Evolutionary conservation across 2,888 invertebrate genomes (phyloP).

Genomic region (Tetragonula carbonaria): DNA sequence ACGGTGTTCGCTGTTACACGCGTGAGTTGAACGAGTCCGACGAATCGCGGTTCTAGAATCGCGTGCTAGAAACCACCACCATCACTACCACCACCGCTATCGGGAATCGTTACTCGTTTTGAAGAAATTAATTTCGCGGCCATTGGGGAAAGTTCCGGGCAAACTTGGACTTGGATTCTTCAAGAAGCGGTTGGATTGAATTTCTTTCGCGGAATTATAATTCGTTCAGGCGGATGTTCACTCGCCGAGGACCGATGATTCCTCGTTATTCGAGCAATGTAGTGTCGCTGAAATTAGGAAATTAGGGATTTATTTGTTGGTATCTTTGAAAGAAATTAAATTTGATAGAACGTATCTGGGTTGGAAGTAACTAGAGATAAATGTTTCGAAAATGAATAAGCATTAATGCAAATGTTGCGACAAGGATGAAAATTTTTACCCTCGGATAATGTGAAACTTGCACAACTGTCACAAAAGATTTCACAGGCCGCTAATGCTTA

Average conservation of each 20-base stretch:
- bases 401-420: neutral
- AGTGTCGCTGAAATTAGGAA: neutral
- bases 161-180: neutral
- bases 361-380: neutral
- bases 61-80: neutral
- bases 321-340: neutral
- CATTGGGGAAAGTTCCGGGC: neutral
- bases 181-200: neutral
- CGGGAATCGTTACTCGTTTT: neutral
- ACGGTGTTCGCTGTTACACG: conserved; percentile 30
- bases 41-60: neutral
- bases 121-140: conserved; percentile 1
- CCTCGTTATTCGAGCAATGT: neutral
- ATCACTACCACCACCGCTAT: too few relatives aligned
- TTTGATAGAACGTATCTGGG: neutral
- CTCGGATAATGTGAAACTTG: too few relatives aligned
- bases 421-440: too few relatives aligned
- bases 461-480: too few relatives aligned
- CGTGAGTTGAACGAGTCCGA: conserved; percentile 20
- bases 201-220: neutral
- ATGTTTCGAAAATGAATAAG: neutral
- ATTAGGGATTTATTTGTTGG: too few relatives aligned
- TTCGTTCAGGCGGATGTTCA: neutral
- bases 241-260: neutral
- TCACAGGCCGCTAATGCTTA: too few relatives aligned